These are phyloP conservation scores for Eubasilissa splendida DNA, from an alignment of 2,888 invertebrate genomes.

Conservation along the genomic window DNA sequence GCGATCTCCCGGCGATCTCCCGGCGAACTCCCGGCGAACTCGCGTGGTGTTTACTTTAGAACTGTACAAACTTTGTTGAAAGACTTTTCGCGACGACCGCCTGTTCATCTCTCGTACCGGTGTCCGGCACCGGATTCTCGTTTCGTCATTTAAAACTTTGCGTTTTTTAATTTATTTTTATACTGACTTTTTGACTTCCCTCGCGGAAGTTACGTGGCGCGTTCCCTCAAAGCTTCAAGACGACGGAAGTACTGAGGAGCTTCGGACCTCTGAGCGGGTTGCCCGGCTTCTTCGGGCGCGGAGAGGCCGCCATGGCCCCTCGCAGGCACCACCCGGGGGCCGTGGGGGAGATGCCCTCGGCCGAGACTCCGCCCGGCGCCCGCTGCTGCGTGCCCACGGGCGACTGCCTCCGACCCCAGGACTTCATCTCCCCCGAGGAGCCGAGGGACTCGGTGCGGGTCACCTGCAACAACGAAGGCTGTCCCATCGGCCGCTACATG, in stretches of 20 bases:
- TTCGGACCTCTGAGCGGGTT: constrained; percentile 43
- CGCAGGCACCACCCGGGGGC: constrained; percentile 70
- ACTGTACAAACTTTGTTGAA: constrained; percentile 26
- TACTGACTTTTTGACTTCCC: constrained; percentile 60
- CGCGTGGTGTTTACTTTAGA: constrained; percentile 23
- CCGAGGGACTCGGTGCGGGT: constrained; percentile 86
- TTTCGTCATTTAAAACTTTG: background rate
- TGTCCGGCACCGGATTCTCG: constrained; percentile 14
- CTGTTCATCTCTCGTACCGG: constrained; percentile 20
- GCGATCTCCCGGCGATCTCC: background rate
- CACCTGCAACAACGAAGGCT: constrained; percentile 95
- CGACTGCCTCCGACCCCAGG: constrained; percentile 82
- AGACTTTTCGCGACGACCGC: constrained; percentile 42
- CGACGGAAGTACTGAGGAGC: constrained; percentile 45
- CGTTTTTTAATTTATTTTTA: constrained; percentile 7
- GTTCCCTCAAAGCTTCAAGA: constrained; percentile 36
- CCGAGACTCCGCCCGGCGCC: constrained; percentile 63
- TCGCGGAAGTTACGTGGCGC: constrained; percentile 63
- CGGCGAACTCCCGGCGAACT: no score
- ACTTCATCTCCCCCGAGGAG: constrained; percentile 77
- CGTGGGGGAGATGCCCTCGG: constrained; percentile 66
- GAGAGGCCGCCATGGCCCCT: constrained; percentile 65
- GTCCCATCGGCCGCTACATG: constrained; percentile 92
- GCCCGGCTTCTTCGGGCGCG: constrained; percentile 42
- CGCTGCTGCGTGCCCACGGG: constrained; percentile 88